Conservation (phyloP, 2,888 invertebrate genomes). For the Andrena dorsata region DNA sequence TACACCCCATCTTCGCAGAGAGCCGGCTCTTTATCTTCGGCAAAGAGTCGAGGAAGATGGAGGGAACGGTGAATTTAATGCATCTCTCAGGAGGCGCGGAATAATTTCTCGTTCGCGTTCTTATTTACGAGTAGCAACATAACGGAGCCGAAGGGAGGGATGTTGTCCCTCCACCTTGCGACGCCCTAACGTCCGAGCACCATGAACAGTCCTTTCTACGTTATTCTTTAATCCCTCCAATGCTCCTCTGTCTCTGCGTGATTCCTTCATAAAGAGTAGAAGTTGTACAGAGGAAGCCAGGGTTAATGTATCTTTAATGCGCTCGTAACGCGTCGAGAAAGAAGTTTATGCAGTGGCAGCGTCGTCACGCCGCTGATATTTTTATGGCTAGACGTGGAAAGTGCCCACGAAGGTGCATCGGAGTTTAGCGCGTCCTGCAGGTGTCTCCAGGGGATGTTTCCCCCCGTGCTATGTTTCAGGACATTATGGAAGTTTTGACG, state of each 20-base stretch:
- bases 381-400: neutral
- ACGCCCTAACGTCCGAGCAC: too few species aligned
- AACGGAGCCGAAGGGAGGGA: neutral
- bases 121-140: constrained; percentile 11
- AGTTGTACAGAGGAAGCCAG: neutral
- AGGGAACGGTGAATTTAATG: constrained; percentile 14
- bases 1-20: neutral
- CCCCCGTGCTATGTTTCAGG: too few species aligned
- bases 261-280: too few species aligned
- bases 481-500: too few species aligned
- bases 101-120: constrained; percentile 35
- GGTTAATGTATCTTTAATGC: constrained; percentile 40
- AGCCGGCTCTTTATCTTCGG: constrained; percentile 15
- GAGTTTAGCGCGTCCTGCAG: too few species aligned
- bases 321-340: neutral
- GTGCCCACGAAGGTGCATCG: too few species aligned
- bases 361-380: constrained; percentile 2
- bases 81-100: constrained; percentile 32
- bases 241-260: too few species aligned
- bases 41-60: constrained; percentile 19
- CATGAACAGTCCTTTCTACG: too few species aligned
- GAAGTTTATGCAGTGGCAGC: neutral
- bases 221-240: too few species aligned
- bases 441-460: too few species aligned
- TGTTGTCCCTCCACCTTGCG: too few species aligned